Conservation (phyloP, 2,888 invertebrate genomes). For the Dasypogon diadema region DNA sequence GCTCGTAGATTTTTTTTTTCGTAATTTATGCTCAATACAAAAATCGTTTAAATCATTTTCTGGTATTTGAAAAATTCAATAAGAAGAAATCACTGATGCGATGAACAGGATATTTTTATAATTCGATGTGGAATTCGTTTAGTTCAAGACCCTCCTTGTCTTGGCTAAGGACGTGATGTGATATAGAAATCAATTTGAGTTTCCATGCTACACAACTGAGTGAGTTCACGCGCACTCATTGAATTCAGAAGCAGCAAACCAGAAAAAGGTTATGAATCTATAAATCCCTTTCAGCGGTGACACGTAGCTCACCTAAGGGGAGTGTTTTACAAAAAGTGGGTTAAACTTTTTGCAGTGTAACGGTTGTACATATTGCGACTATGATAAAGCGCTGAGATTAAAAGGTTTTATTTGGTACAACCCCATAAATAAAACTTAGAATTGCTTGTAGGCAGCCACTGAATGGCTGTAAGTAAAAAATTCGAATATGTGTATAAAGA, state of each 20-base stretch:
- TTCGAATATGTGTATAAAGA: conserved; percentile 5
- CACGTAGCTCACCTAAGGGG: conserved; percentile 44
- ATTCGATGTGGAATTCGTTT: neutral
- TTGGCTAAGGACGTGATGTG: conserved; percentile 26
- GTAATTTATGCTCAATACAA: no score
- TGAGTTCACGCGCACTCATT: conserved; percentile 51
- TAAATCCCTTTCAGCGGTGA: conserved; percentile 34
- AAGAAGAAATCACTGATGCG: neutral
- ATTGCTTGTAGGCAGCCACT: conserved; percentile 19
- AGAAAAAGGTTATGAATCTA: conserved; percentile 54
- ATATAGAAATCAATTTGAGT: conserved; percentile 53
- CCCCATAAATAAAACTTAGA: conserved; percentile 50
- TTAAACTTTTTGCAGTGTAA: conserved; percentile 12
- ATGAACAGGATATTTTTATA: neutral
- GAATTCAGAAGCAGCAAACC: conserved; percentile 53
- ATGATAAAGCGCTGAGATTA: conserved; percentile 54
- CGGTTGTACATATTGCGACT: neutral
- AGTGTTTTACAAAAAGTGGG: conserved; percentile 40
- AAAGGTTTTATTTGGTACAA: conserved; percentile 50
- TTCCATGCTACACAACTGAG: conserved; percentile 24
- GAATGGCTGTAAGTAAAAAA: conserved; percentile 19
- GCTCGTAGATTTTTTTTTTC: no score
- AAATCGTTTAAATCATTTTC: no score
- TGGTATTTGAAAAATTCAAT: neutral
- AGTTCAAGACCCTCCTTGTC: conserved; percentile 29